Percentiles rank a stretch among this genome's conserved stretches.
These are phyloP conservation scores for Tor tambroides DNA, from an alignment of 2,113 vertebrate genomes.

Conservation along the genomic window DNA sequence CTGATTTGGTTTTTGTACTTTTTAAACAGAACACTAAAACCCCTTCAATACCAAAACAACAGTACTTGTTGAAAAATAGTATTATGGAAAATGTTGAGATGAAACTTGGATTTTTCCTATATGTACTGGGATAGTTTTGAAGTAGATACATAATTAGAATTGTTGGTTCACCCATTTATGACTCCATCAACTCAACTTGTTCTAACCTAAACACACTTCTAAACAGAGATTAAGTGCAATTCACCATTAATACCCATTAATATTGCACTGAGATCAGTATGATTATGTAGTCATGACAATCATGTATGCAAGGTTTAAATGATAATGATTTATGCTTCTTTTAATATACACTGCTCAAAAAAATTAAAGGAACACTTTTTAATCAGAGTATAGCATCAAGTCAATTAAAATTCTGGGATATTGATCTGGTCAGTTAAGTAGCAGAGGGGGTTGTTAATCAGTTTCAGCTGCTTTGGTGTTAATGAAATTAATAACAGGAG, in stretches of 20 bases:
- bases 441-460: too few relatives aligned
- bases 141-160: background rate
- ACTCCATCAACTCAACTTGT: background rate
- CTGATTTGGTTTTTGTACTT: conserved; percentile 50
- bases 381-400: too few relatives aligned
- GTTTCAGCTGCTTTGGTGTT: too few relatives aligned
- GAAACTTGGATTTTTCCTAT: background rate
- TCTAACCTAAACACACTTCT: background rate
- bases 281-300: background rate
- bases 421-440: too few relatives aligned
- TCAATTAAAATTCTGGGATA: too few relatives aligned
- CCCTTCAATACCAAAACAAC: conserved; percentile 50
- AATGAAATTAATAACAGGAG: too few relatives aligned
- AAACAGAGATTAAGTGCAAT: background rate
- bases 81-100: background rate
- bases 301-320: background rate
- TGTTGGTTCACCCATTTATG: background rate
- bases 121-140: background rate
- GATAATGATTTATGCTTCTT: background rate
- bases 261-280: background rate
- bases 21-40: conserved; percentile 22
- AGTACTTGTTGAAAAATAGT: conserved; percentile 29
- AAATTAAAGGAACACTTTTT: too few relatives aligned
- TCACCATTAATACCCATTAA: background rate
- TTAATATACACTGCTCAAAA: too few relatives aligned